These are phyloP conservation scores for Agapostemon virescens DNA, from an alignment of 2,888 invertebrate genomes.

Conservation along the genomic window DNA sequence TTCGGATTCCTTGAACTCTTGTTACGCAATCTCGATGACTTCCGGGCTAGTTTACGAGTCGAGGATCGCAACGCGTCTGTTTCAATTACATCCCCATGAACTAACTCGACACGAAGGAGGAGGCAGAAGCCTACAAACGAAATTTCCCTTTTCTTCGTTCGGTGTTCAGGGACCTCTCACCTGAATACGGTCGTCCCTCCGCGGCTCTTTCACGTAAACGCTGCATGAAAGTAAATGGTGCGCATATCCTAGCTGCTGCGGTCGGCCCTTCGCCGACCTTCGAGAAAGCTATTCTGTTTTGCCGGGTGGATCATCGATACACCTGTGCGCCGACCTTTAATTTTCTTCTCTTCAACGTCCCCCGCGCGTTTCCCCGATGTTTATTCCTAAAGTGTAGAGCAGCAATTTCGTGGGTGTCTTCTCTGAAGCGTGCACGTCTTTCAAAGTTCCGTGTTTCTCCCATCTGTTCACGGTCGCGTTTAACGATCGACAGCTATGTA, in stretches of 20 bases:
- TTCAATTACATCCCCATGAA: conserved; percentile 64
- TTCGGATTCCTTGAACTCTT: neutral
- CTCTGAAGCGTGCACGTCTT: neutral
- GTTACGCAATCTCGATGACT: conserved; percentile 53
- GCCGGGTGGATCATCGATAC: conserved; percentile 59
- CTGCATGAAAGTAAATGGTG: conserved; percentile 74
- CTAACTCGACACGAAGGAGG: conserved; percentile 55
- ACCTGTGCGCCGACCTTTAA: conserved; percentile 69
- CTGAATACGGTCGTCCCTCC: conserved; percentile 14
- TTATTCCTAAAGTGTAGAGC: conserved; percentile 18
- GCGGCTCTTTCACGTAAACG: conserved; percentile 60
- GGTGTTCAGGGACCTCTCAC: conserved; percentile 17
- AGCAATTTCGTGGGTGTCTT: neutral
- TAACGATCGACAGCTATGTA: neutral
- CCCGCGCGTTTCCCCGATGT: neutral
- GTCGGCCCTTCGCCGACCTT: neutral
- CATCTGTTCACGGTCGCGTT: neutral
- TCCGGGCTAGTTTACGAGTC: conserved; percentile 49
- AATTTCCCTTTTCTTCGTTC: conserved; percentile 53
- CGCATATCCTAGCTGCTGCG: conserved; percentile 71
- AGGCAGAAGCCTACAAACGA: conserved; percentile 31
- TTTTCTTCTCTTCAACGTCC: conserved; percentile 59
- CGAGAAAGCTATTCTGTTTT: conserved; percentile 58
- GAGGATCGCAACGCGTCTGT: conserved; percentile 58
- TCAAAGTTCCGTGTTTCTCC: neutral